phyloP scores from a whole-genome alignment of 2,888 invertebrate genomes.

The Altica lythri region DNA sequence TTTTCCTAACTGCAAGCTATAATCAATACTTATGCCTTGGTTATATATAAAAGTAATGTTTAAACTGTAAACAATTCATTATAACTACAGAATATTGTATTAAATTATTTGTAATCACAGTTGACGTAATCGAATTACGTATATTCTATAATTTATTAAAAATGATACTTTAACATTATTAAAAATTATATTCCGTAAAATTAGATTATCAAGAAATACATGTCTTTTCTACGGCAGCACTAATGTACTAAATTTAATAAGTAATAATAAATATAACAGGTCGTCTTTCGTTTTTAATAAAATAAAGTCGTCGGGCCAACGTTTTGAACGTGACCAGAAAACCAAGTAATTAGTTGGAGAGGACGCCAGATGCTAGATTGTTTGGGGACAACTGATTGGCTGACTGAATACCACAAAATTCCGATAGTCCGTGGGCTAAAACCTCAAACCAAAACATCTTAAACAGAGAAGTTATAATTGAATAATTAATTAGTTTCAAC shows the following conservation, averaged over 20 bases:
- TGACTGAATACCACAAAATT: constrained; percentile 24
- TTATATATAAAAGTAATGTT: too few species aligned
- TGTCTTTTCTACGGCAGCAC: constrained; percentile 27
- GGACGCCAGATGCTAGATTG: constrained; percentile 50
- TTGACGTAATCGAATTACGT: too few species aligned
- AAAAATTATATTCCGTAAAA: too few species aligned
- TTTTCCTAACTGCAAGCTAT: too few species aligned
- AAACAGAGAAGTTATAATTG: neutral
- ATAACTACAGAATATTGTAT: too few species aligned
- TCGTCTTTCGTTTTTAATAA: constrained; percentile 48
- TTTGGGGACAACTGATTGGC: constrained; percentile 31
- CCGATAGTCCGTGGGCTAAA: constrained; percentile 18
- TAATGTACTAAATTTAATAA: constrained; percentile 33
- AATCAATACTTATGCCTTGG: too few species aligned
- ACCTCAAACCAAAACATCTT: constrained; percentile 7
- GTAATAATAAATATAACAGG: constrained; percentile 36
- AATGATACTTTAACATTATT: too few species aligned
- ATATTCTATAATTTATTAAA: too few species aligned
- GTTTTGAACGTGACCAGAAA: constrained; percentile 54
- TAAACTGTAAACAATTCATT: too few species aligned
- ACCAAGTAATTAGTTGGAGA: constrained; percentile 54
- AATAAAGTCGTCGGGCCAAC: constrained; percentile 48
- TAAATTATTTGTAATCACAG: too few species aligned
- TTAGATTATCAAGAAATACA: too few species aligned
- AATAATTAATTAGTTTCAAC: constrained; percentile 4